Evolutionary conservation across 1,140 invertebrate genomes (phyloP), one percentile per base, ranked within the genome.

Genomic region (Phocides pigmalion): DNA sequence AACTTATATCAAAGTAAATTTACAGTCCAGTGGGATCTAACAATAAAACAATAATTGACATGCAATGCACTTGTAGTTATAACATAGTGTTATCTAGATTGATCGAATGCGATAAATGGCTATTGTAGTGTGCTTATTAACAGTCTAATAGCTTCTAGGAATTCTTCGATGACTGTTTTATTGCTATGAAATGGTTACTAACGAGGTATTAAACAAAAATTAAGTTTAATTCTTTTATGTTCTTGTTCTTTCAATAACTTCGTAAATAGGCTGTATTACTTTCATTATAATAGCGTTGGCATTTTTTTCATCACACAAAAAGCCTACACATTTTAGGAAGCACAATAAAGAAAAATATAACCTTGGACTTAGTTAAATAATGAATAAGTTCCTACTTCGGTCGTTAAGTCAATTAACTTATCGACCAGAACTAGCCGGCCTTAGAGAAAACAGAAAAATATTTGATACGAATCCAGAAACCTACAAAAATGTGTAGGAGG

Each of bases 401-500:
- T 11, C 15, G 9, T 6, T 32, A 14, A 2, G 14, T 4, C 49
- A 35, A 51, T 51, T 51, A 51, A 9, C 49, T 35, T 35, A 35
- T 35, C 35, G 49, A 32, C 28, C 4, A 20, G 25, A 28, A 6
- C 25, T 4, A 2, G 2, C 6, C 9, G 17, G 28, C 15, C 15
- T 51, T 32, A 14, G 35, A 32, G 15, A 28, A 58, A 58, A 25
- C 32, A 16, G 25, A 17, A 17, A 28, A 59, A 28, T 16, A 59
- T 59, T 59, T 35, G 39, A 42, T 15, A 41, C 19, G 54, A 46
- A 14, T 59, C 41, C 54, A 59, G 11, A 22, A 16, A 28, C 15
- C 41, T 44, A 32, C n/a, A 37, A 59, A 50, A 50, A 46, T 19
- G 22, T 17, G 44, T 47, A 59, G 56, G 28, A 42, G 56, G 35